Conservation (phyloP, 2,797 vertebrate species). For the Coregonus ussuriensis region DNA sequence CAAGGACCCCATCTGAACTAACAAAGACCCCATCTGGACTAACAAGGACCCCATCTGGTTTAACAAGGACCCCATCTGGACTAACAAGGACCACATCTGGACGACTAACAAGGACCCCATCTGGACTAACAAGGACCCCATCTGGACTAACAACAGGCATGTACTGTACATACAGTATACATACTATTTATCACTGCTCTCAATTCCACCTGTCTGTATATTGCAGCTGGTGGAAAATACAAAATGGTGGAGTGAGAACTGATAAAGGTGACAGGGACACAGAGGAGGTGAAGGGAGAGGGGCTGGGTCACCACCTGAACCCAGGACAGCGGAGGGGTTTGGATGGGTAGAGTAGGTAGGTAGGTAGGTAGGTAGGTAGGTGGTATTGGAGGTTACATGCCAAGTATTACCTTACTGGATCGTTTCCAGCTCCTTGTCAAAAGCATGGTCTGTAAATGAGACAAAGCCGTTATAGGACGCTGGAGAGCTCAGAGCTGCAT, state of each 20-base stretch:
- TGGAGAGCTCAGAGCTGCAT: conserved; percentile 42
- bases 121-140: too few relatives aligned
- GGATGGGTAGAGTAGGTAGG: conserved; percentile 34
- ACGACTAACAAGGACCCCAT: too few relatives aligned
- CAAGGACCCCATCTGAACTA: too few relatives aligned
- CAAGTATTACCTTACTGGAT: conserved; percentile 98
- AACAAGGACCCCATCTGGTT: too few relatives aligned
- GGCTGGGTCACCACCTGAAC: conserved; percentile 28
- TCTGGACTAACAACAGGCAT: background rate
- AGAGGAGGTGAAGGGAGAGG: conserved; percentile 9
- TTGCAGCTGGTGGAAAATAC: conserved; percentile 74
- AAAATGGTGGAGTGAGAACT: conserved; percentile 29
- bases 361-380: conserved; percentile 34
- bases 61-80: too few relatives aligned
- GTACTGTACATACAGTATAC: too few relatives aligned
- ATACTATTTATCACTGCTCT: background rate
- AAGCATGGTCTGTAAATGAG: conserved; percentile 97
- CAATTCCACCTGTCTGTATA: conserved; percentile 39
- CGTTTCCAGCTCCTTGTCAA: conserved; percentile 99
- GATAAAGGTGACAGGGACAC: background rate
- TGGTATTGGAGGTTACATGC: conserved; percentile 72
- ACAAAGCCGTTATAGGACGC: conserved; percentile 90
- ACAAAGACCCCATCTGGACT: background rate
- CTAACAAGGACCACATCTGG: too few relatives aligned
- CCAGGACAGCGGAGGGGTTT: too few relatives aligned